Evolutionary conservation across 2,113 vertebrate genomes (phyloP).

Genomic region (Sylvietta virens): DNA sequence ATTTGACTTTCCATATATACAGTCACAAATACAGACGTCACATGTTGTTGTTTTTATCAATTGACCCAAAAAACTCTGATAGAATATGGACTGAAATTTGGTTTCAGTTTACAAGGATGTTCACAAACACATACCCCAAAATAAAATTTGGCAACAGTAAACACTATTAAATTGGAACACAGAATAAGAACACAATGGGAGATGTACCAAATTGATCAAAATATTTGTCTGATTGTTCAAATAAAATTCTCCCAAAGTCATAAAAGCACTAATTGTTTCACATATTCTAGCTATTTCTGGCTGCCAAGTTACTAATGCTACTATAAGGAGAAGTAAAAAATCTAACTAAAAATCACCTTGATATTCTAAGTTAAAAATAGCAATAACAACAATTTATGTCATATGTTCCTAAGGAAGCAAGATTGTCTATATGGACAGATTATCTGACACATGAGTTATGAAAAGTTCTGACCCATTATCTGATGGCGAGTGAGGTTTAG

Average conservation of each 20-base stretch:
- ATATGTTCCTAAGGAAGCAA: background rate
- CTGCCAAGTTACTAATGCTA: background rate
- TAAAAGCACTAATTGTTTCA: background rate
- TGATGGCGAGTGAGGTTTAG: background rate
- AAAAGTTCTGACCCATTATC: background rate
- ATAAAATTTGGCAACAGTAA: background rate
- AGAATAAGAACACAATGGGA: background rate
- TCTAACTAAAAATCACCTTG: background rate
- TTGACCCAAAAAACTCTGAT: background rate
- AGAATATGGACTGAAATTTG: background rate
- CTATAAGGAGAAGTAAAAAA: too few relatives aligned
- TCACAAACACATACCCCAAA: background rate
- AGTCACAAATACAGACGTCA: background rate
- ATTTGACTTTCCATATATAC: background rate
- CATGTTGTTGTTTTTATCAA: background rate
- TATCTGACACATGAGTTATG: background rate
- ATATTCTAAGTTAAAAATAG: background rate
- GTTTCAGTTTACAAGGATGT: background rate
- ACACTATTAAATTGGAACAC: background rate
- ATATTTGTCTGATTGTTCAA: background rate
- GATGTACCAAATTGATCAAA: background rate
- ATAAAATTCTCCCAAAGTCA: background rate
- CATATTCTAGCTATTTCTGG: background rate
- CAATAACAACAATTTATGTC: background rate
- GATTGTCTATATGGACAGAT: background rate